Evolutionary conservation across 2,113 vertebrate species (phyloP), one percentile per base, ranked within the genome.

Genomic region (Sebastes schlegelii): DNA sequence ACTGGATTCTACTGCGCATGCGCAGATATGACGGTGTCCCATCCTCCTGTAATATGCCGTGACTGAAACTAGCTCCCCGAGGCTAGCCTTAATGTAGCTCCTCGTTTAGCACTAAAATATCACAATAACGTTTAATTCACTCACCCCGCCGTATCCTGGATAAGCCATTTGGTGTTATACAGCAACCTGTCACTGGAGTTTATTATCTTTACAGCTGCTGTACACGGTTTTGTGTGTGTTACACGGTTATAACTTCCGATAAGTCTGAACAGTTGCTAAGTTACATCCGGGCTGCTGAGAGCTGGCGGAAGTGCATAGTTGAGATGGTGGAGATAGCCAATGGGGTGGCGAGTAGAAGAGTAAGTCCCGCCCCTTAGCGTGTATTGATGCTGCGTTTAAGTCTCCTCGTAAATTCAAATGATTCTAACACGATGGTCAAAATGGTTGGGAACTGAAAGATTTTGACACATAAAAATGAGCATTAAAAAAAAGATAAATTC

Each of bases 101-200:
- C 80, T 43, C 7, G 14, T n/a, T 23, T 34, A 43, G 42, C 46
- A 0, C 10, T 0, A 10, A 5, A 12, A 51, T 68, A 34, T 5
- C 1, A 7, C 9, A 0, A 9, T 60, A 0, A 5, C 1, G 0
- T 6, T 0, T 45, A 0, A 2, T 61, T 40, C 54, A 93, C 94
- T 94, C 88, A 94, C 94, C 90, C 86, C 94, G 7, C 93, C 91
- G 84, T 93, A 94, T 63, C 92, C 92, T 19, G 92, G 92, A 87
- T 92, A 94, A 51, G 94, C 93, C 94, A 94, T 94, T 58, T 43
- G 2, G 2, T 17, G 6, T 13, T 60, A 61, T 0, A 0, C 4
- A 14, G 6, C 5, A 5, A 61, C 51, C 0, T 61, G 6, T 40
- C 4, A 79, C 1, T 26, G 26, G 34, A 48, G 17, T 80, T 61